Percentiles rank a stretch among this genome's conserved stretches.
These are phyloP conservation scores for Melanaphis sacchari DNA, from an alignment of 1,140 invertebrate genomes.

Conservation along the genomic window DNA sequence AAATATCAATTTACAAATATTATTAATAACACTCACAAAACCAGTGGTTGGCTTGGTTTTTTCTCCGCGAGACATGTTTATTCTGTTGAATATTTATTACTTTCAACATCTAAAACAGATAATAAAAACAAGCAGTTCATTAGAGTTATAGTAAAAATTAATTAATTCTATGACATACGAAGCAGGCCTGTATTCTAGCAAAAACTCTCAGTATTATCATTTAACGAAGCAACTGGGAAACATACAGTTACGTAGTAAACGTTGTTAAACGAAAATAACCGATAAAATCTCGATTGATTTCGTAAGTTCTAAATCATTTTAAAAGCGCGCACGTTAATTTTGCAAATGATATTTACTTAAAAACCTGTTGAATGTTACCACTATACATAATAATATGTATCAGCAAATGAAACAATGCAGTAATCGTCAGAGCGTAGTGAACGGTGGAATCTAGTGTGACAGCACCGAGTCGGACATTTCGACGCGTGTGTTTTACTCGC, in stretches of 20 bases:
- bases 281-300: neutral
- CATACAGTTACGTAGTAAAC: neutral
- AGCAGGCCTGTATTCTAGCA: too few relatives aligned
- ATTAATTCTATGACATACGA: neutral
- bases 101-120: slow-evolving; percentile 25
- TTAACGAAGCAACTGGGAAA: neutral
- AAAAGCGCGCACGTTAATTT: neutral
- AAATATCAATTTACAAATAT: neutral
- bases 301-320: neutral
- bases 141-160: neutral
- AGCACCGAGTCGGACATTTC: neutral
- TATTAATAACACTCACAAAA: slow-evolving; percentile 42
- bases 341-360: neutral
- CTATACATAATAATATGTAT: slow-evolving; percentile 21
- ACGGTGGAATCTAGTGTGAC: neutral
- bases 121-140: neutral
- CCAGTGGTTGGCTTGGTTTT: slow-evolving; percentile 9
- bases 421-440: neutral
- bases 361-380: slow-evolving; percentile 28
- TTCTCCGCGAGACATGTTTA: slow-evolving; percentile 43
- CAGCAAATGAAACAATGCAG: neutral
- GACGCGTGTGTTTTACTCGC: neutral
- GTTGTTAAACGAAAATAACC: neutral
- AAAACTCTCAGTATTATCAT: neutral
- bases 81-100: neutral